Percentiles rank a stretch among this genome's conserved stretches.
These are phyloP conservation scores for Palythoa caribaeorum DNA, from an alignment of 92 coral and sea anemone species.

Conservation along the genomic window DNA sequence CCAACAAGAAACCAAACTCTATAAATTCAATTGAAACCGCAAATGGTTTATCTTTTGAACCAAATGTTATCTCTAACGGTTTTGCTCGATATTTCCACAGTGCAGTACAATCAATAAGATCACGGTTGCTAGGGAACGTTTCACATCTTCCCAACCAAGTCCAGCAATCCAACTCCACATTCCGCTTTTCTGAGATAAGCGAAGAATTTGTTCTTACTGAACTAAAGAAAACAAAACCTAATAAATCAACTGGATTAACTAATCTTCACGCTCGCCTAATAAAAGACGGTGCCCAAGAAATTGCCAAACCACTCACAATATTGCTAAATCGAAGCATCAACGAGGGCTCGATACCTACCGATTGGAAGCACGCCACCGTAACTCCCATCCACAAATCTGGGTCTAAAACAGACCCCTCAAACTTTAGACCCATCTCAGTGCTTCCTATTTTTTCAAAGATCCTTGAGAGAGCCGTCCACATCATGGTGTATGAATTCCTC, in stretches of 20 bases:
- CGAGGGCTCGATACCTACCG: background rate
- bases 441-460: background rate
- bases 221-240: background rate
- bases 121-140: background rate
- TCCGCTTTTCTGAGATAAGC: background rate
- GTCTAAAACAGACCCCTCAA: background rate
- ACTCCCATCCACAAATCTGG: background rate
- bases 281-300: background rate
- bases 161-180: background rate
- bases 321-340: background rate
- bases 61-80: background rate
- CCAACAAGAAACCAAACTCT: background rate
- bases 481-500: background rate
- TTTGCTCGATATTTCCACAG: background rate
- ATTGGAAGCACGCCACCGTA: background rate
- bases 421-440: background rate
- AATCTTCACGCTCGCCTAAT: background rate
- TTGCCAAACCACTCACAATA: background rate
- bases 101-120: background rate
- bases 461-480: background rate
- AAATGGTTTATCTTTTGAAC: background rate
- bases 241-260: background rate
- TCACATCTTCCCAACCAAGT: background rate
- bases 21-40: background rate
- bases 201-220: background rate